Base-by-base conservation (phyloP, 2,113 vertebrate species). In the Rattus rattus region DNA sequence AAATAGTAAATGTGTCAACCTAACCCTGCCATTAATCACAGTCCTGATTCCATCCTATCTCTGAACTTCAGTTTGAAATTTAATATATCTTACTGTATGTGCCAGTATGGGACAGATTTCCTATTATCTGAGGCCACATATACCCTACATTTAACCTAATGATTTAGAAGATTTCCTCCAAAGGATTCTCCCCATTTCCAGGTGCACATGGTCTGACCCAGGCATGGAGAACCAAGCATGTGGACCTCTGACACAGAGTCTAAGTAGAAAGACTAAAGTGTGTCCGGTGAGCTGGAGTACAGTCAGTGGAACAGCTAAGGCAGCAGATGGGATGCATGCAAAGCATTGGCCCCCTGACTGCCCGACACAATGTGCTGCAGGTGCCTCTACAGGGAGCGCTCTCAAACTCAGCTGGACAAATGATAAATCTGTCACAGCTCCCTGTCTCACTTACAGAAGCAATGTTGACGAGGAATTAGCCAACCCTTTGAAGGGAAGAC, bases 321-420 rank as follows among this genome's bases (percentile, higher is more conserved):
- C 81, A 97, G 20, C 96, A 97, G 96, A 98, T 97, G 97, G 96
- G 7, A 84, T 0, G 0, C 79, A 79, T 75, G 93, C 69, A 93
- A 96, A 96, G 91, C 91, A 91, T 96, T 97, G 96, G 96, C 93
- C 91, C 96, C 94, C 96, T 89, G 59, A 93, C 91, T 96, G 79
- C n/a, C 92, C 95, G 94, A 95, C 83, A 91, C 89, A 79, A 84
- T 65, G 86, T 79, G 92, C 80, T 43, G 61, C 88, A 91, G 96
- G 95, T 94, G 72, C 73, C 97, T 84, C 95, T 87, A 75, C 83
- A 93, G 91, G 94, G 76, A 84, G 73, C 5, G 52, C 56, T 95
- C 94, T 96, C 83, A 91, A 94, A 93, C 96, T 95, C 95, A 96
- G 97, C 63, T 22, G 95, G 92, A 95, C 72, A 91, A 93, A 85